Percentiles rank a stretch among this genome's conserved stretches.
phyloP scores from a whole-genome alignment of 2,888 invertebrate species.

The Cecidostiba fungosa region DNA sequence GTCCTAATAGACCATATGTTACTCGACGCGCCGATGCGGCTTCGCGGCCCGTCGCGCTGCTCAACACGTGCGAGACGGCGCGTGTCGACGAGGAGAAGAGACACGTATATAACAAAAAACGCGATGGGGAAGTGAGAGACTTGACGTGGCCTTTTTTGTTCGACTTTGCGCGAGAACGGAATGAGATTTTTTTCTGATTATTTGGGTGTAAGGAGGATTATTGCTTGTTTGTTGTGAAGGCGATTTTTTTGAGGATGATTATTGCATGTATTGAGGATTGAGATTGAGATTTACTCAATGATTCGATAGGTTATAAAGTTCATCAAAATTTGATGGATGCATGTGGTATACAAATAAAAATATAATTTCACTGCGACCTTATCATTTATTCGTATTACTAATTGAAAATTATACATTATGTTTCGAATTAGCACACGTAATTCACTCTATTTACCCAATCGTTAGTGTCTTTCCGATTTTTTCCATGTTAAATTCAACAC shows the following conservation, averaged over 20 bases:
- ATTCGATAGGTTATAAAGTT: too few relatives aligned
- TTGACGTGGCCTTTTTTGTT: background rate
- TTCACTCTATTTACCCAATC: background rate
- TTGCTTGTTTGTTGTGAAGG: background rate
- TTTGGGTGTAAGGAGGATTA: background rate
- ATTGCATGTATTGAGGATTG: too few relatives aligned
- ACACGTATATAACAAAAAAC: conserved; percentile 1
- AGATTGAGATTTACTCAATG: too few relatives aligned
- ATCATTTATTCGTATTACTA: too few relatives aligned
- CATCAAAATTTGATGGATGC: too few relatives aligned
- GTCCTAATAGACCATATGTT: conserved; percentile 78
- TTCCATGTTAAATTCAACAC: background rate
- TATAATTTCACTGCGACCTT: too few relatives aligned
- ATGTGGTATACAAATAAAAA: too few relatives aligned
- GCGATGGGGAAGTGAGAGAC: background rate
- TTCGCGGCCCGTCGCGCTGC: conserved; percentile 56
- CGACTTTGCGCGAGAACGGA: background rate
- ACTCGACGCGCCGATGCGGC: conserved; percentile 61
- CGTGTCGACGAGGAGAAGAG: conserved; percentile 31
- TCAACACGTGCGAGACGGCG: conserved; percentile 35
- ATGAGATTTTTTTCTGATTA: background rate
- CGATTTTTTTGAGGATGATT: too few relatives aligned
- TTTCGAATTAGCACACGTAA: background rate
- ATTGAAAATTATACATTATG: too few relatives aligned
- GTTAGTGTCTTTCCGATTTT: background rate